These are phyloP conservation scores for Gnatocerus cornutus DNA, from an alignment of 2,888 invertebrate species.

Conservation along the genomic window DNA sequence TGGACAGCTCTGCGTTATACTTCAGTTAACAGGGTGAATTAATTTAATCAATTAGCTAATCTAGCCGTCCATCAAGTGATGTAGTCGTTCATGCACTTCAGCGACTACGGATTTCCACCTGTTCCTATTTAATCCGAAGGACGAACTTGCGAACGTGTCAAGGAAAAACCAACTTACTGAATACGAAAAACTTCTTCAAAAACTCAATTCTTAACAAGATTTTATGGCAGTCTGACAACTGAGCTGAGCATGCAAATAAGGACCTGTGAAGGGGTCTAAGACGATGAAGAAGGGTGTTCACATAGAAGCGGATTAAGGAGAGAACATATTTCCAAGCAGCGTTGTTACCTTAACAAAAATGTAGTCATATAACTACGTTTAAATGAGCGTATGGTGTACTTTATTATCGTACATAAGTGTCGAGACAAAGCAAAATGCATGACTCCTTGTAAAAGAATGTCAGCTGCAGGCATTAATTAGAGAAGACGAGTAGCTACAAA, in stretches of 20 bases:
- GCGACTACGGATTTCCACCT: constrained; percentile 45
- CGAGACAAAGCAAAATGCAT: constrained; percentile 22
- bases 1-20: constrained; percentile 55
- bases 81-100: constrained; percentile 56
- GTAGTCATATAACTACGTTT: neutral
- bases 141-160: no score
- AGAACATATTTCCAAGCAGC: constrained; percentile 14
- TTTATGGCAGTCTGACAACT: no score
- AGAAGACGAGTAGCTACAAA: constrained; percentile 24
- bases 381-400: constrained; percentile 21
- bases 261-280: constrained; percentile 3
- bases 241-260: constrained; percentile 6
- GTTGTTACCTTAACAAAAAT: constrained; percentile 27
- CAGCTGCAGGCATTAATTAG: constrained; percentile 46
- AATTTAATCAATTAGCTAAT: constrained; percentile 64
- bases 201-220: no score
- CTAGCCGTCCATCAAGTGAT: constrained; percentile 60
- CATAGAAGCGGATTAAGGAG: constrained; percentile 23
- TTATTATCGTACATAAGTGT: constrained; percentile 14
- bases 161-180: no score
- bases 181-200: no score
- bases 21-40: constrained; percentile 62
- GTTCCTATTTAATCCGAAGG: neutral
- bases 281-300: constrained; percentile 11
- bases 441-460: constrained; percentile 28